Evolutionary conservation across 2,113 vertebrate genomes (phyloP).

Genomic region (Ciconia boyciana): DNA sequence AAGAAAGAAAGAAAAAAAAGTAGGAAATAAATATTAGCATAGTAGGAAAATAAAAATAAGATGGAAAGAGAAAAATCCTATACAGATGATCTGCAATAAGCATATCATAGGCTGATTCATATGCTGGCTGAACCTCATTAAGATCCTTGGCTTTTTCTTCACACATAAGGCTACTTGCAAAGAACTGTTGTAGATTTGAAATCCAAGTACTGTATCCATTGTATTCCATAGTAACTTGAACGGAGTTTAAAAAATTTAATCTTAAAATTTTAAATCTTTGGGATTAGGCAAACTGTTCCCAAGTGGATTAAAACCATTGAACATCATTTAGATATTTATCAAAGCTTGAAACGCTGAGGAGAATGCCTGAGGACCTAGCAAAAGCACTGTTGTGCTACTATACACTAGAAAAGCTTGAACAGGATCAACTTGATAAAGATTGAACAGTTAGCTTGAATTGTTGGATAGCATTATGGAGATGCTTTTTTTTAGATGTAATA

Average conservation of each 20-base stretch:
- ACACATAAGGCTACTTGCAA: not conserved
- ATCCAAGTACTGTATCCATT: not conserved
- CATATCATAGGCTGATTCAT: not conserved
- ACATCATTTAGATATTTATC: not conserved
- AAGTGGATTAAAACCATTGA: conserved; percentile 7
- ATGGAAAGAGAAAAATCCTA: not conserved
- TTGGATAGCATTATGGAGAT: not conserved
- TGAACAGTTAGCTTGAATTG: not conserved
- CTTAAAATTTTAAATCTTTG: not conserved
- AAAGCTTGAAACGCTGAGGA: not conserved
- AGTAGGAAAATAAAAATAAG: not conserved
- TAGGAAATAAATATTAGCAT: not conserved
- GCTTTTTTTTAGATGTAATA: not conserved
- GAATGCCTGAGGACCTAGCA: not conserved
- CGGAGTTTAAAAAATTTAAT: not conserved
- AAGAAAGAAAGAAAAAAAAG: too few relatives aligned
- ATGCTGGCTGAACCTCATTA: not conserved
- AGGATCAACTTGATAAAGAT: not conserved
- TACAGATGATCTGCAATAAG: too few relatives aligned
- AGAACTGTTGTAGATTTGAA: not conserved
- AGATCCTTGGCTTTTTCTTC: not conserved
- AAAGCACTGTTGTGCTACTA: not conserved
- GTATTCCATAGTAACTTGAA: not conserved
- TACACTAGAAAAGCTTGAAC: not conserved
- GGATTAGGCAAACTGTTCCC: not conserved